Conservation (phyloP, 2,888 invertebrate species). For the Osmoderma eremita region DNA sequence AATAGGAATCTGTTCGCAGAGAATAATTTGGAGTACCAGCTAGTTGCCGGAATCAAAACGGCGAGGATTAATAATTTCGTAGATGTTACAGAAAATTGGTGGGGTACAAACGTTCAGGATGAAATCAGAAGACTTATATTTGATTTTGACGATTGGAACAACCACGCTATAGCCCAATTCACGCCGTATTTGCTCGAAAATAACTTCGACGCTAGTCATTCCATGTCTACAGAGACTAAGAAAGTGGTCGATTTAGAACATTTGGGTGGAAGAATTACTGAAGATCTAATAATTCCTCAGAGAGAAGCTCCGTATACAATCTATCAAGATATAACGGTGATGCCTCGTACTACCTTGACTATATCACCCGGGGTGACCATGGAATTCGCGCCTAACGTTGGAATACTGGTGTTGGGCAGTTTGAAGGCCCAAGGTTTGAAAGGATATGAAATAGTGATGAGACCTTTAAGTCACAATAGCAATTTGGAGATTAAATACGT, state of each 20-base stretch:
- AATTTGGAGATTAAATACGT: conserved; percentile 56
- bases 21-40: conserved; percentile 86
- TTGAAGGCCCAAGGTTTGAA: conserved; percentile 83
- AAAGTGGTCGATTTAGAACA: conserved; percentile 71
- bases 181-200: conserved; percentile 87
- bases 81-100: conserved; percentile 95
- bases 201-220: conserved; percentile 79
- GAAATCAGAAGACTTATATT: conserved; percentile 87
- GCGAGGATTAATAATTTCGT: conserved; percentile 87
- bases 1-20: conserved; percentile 88
- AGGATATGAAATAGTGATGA: conserved; percentile 82
- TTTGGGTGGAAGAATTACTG: conserved; percentile 80
- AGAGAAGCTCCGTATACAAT: conserved; percentile 81
- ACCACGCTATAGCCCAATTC: conserved; percentile 92
- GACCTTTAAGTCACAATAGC: conserved; percentile 66
- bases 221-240: conserved; percentile 72
- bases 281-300: conserved; percentile 72
- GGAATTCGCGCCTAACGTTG: conserved; percentile 95
- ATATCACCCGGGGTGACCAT: conserved; percentile 90
- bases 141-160: conserved; percentile 99
- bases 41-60: conserved; percentile 91
- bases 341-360: conserved; percentile 90
- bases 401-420: conserved; percentile 92
- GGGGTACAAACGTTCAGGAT: conserved; percentile 83
- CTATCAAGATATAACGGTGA: conserved; percentile 91